These are phyloP conservation scores for Helicoverpa armigera DNA, from an alignment of 1,140 invertebrate genomes.

Conservation along the genomic window DNA sequence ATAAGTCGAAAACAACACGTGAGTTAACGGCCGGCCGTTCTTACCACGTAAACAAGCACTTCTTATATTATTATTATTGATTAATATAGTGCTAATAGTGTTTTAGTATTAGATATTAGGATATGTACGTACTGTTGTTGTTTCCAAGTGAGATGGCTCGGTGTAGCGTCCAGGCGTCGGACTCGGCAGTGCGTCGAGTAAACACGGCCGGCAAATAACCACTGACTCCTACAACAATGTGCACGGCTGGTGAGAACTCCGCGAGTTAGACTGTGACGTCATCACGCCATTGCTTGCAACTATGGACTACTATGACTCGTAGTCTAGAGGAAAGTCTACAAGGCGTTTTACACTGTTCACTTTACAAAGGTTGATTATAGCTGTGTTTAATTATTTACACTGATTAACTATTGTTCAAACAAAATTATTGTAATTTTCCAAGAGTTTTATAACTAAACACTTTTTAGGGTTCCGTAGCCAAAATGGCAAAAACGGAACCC, in stretches of 20 bases:
- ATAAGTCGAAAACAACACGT: not conserved
- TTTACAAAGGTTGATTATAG: too few species aligned
- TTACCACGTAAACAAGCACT: not conserved
- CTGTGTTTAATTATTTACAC: too few species aligned
- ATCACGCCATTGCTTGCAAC: not conserved
- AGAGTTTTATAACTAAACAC: too few species aligned
- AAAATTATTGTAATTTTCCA: too few species aligned
- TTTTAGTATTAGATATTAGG: not conserved
- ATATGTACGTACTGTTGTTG: conserved; percentile 63
- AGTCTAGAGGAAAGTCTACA: too few species aligned
- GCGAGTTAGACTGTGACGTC: conserved; percentile 14
- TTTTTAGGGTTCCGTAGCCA: too few species aligned
- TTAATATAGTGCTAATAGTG: not conserved
- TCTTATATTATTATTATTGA: too few species aligned
- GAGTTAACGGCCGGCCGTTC: not conserved
- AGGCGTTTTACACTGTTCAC: too few species aligned
- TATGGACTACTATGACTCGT: too few species aligned
- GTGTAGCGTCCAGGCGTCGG: conserved; percentile 96
- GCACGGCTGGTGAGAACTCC: not conserved
- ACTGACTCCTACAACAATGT: conserved; percentile 87
- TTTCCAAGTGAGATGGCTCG: conserved; percentile 88
- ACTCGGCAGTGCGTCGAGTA: conserved; percentile 93
- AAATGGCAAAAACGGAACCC: too few species aligned
- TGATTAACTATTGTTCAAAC: too few species aligned
- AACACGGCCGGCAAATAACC: conserved; percentile 94